A percentile compares a stretch with the other conserved stretches of the same genome.
phyloP scores from a whole-genome alignment of 2,113 vertebrate species.

The Proteles cristata region DNA sequence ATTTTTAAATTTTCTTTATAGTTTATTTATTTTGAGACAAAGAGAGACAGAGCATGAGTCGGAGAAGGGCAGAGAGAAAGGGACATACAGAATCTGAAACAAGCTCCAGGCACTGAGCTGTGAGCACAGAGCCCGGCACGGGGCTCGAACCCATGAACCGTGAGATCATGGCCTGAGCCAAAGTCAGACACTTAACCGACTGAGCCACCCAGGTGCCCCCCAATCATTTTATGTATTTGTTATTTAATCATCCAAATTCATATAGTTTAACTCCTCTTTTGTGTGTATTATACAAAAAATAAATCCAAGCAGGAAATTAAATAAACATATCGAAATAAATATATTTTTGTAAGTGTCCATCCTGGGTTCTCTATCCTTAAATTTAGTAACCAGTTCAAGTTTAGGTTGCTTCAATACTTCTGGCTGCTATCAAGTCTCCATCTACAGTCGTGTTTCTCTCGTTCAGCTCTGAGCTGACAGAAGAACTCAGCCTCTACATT shows the following conservation, averaged over 20 bases:
- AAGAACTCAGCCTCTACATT: conserved; percentile 99
- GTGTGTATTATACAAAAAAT: conserved; percentile 71
- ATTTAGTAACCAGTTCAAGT: conserved; percentile 72
- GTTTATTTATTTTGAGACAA: no score
- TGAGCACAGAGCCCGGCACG: no score
- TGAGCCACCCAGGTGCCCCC: background rate
- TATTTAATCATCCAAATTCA: conserved; percentile 1
- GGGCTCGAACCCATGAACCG: no score
- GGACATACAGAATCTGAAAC: no score
- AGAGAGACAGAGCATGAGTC: no score
- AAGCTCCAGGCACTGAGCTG: no score
- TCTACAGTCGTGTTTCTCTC: conserved; percentile 99
- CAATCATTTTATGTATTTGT: conserved; percentile 27
- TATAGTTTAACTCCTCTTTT: background rate
- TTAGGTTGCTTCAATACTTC: conserved; percentile 45
- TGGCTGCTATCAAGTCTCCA: conserved; percentile 95
- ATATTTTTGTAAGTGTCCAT: conserved; percentile 29
- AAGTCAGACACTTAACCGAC: no score
- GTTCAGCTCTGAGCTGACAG: conserved; percentile 96
- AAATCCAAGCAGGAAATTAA: conserved; percentile 65
- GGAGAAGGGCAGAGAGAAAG: no score
- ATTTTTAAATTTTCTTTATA: background rate
- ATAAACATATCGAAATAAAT: conserved; percentile 32
- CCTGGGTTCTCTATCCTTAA: conserved; percentile 43
- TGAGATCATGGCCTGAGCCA: no score